Conservation (phyloP, 1,140 invertebrate genomes). For the Temnothorax curvispinosus region DNA sequence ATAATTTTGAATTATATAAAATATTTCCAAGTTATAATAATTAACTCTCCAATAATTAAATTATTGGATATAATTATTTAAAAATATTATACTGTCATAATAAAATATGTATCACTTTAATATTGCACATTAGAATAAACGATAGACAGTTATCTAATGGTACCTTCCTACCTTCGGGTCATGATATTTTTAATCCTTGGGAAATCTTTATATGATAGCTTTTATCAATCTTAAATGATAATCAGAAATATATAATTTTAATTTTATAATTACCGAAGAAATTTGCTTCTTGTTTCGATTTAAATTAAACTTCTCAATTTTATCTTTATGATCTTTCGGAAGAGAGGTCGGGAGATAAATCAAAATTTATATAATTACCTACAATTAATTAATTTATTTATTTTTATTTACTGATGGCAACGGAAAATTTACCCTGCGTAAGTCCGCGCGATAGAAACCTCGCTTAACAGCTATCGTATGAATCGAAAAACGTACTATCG, state of each 20-base stretch:
- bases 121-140: background rate
- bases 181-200: too few species aligned
- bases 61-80: background rate
- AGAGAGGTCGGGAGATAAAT: background rate
- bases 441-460: background rate
- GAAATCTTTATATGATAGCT: background rate
- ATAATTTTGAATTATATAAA: background rate
- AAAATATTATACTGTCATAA: background rate
- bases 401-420: constrained; percentile 16
- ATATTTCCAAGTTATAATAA: background rate
- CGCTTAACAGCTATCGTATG: background rate
- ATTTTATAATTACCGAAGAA: background rate
- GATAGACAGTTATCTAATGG: background rate
- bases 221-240: background rate
- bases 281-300: background rate
- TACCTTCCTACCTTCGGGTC: too few species aligned
- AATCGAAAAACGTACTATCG: background rate
- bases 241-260: background rate
- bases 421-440: background rate
- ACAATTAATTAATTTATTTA: background rate
- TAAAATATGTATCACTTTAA: background rate
- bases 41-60: too few species aligned
- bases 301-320: background rate
- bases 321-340: background rate
- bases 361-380: background rate